A percentile compares a stretch with the other conserved stretches of the same genome.
Conservation (phyloP, 2,113 vertebrate species). For the Fulmarus glacialis region DNA sequence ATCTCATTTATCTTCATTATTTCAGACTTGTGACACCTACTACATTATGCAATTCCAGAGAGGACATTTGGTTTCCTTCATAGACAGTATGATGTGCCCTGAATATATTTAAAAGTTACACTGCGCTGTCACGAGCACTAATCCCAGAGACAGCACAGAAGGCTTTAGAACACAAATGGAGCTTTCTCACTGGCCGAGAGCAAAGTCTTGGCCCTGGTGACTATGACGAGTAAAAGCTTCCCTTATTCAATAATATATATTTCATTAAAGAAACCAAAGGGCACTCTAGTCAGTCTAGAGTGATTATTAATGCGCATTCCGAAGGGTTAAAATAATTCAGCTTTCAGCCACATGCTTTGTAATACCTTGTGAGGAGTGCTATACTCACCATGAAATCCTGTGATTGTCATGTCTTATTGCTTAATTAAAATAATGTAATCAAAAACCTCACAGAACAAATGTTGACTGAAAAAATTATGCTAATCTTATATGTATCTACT, state of each 20-base stretch:
- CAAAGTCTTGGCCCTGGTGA: background rate
- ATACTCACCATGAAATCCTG: background rate
- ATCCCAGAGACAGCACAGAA: background rate
- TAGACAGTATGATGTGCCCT: background rate
- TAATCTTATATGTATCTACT: conserved; percentile 29
- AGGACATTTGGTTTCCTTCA: background rate
- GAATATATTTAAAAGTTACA: background rate
- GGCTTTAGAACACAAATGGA: background rate
- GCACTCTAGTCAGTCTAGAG: background rate
- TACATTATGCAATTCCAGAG: background rate
- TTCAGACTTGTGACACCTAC: background rate
- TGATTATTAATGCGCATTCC: background rate
- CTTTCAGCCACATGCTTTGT: background rate
- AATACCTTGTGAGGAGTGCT: background rate
- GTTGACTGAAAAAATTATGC: conserved; percentile 59
- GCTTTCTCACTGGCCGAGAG: background rate
- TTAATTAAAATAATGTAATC: conserved; percentile 69
- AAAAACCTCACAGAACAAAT: conserved; percentile 52
- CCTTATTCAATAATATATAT: background rate
- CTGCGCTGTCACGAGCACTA: background rate
- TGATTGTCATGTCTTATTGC: conserved; percentile 31
- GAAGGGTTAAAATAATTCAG: background rate
- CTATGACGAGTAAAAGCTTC: background rate
- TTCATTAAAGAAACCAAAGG: background rate
- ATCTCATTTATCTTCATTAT: background rate